Evolutionary conservation across 2,888 invertebrate genomes (phyloP).

Genomic region (Rhynchonema sp.): DNA sequence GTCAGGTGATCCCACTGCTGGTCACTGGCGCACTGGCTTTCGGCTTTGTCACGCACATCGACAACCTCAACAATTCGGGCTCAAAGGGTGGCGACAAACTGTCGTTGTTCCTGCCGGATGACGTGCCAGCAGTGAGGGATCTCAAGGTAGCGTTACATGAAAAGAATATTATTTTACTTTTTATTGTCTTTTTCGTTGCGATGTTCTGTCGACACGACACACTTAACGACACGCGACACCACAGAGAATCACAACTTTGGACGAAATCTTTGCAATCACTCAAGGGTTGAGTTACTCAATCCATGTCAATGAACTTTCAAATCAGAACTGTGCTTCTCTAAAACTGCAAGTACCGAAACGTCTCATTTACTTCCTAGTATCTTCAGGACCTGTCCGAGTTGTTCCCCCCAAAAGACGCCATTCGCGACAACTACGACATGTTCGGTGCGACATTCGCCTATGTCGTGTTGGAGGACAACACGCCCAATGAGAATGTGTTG

Average conservation of each 20-base stretch:
- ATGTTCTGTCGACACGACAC: too few relatives aligned
- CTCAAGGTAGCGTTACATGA: conserved; percentile 16
- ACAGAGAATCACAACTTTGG: too few relatives aligned
- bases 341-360: too few relatives aligned
- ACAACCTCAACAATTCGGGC: neutral
- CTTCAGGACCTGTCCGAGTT: conserved; percentile 12
- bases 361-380: too few relatives aligned
- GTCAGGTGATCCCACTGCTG: neutral
- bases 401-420: conserved; percentile 20
- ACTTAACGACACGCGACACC: too few relatives aligned
- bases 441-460: conserved; percentile 22
- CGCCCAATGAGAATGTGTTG: conserved; percentile 1
- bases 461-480: conserved; percentile 16
- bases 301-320: too few relatives aligned
- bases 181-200: too few relatives aligned
- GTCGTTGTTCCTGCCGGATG: conserved; percentile 24
- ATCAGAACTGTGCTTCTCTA: too few relatives aligned
- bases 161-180: too few relatives aligned
- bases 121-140: conserved; percentile 17
- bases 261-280: too few relatives aligned
- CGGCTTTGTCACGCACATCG: neutral
- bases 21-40: neutral
- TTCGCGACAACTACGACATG: conserved; percentile 21
- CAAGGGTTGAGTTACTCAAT: too few relatives aligned
- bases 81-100: neutral